Evolutionary conservation across 2,888 invertebrate genomes (phyloP).

Genomic region (Corbicula japonica): DNA sequence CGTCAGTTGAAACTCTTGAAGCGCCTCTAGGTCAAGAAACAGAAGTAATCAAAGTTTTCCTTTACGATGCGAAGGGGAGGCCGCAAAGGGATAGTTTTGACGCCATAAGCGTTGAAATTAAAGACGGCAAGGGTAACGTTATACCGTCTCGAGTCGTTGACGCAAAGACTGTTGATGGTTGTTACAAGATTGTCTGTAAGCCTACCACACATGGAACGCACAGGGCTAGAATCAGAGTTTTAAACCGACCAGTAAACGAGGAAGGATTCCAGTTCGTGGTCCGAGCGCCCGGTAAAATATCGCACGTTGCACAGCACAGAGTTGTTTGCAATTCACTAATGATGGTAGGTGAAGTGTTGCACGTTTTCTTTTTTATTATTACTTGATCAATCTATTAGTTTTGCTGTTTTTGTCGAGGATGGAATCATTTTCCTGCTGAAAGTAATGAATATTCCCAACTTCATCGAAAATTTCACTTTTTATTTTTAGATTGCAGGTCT

Average conservation of each 20-base stretch:
- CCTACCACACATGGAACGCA: slow-evolving; percentile 65
- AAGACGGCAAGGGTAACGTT: slow-evolving; percentile 66
- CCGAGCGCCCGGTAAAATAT: slow-evolving; percentile 66
- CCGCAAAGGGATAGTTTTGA: slow-evolving; percentile 71
- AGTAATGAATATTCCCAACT: no score
- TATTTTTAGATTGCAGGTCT: no score
- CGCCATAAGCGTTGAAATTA: slow-evolving; percentile 66
- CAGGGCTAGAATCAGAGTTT: slow-evolving; percentile 60
- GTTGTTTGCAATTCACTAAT: no score
- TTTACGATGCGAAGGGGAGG: slow-evolving; percentile 68
- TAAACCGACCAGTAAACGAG: slow-evolving; percentile 66
- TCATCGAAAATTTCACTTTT: no score
- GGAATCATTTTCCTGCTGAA: no score
- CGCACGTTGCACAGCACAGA: slow-evolving; percentile 19
- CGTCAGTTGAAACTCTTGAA: slow-evolving; percentile 70
- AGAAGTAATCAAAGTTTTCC: slow-evolving; percentile 68
- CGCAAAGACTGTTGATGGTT: slow-evolving; percentile 70
- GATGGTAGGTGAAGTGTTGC: no score
- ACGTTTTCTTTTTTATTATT: no score
- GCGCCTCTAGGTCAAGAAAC: slow-evolving; percentile 67
- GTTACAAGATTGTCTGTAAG: slow-evolving; percentile 68
- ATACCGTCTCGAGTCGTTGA: slow-evolving; percentile 61
- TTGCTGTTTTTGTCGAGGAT: no score
- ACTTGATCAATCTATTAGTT: no score
- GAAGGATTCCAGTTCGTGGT: slow-evolving; percentile 69